A percentile compares a stretch with the other conserved stretches of the same genome.
Conservation (phyloP, 92 coral and sea anemone species). For the Epizoanthus fatuus region DNA sequence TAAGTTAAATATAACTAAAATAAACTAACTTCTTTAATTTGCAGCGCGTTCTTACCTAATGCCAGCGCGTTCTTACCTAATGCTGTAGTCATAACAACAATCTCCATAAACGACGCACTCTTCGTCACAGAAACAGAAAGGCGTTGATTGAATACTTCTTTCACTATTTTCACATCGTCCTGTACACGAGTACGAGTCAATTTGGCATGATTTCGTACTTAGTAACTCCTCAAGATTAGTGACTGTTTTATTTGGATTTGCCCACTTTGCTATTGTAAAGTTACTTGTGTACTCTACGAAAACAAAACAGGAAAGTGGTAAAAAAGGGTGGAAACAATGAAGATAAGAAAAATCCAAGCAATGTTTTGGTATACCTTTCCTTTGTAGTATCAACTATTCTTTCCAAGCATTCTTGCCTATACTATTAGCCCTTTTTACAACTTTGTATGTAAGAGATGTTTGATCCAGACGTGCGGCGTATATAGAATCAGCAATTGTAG, state of each 20-base stretch:
- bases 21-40: too few relatives aligned
- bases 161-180: conserved; percentile 18
- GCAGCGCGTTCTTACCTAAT: too few relatives aligned
- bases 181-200: conserved; percentile 11
- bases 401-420: too few relatives aligned
- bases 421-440: too few relatives aligned
- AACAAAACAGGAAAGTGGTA: not conserved
- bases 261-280: not conserved
- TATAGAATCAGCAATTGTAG: too few relatives aligned
- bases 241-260: conserved; percentile 1
- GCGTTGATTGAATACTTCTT: not conserved
- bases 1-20: too few relatives aligned
- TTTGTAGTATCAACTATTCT: too few relatives aligned
- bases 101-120: conserved; percentile 9
- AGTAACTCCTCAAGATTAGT: conserved; percentile 4
- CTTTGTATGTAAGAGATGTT: too few relatives aligned
- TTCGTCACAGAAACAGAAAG: conserved; percentile 40
- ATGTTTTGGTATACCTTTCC: too few relatives aligned
- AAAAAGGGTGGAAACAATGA: too few relatives aligned
- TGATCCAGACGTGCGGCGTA: too few relatives aligned
- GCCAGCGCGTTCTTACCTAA: not conserved
- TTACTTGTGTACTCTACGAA: not conserved
- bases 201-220: not conserved
- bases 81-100: conserved; percentile 32
- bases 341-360: too few relatives aligned